Base-by-base conservation (phyloP, 2,113 vertebrate species). In the Entelurus aequoreus region DNA sequence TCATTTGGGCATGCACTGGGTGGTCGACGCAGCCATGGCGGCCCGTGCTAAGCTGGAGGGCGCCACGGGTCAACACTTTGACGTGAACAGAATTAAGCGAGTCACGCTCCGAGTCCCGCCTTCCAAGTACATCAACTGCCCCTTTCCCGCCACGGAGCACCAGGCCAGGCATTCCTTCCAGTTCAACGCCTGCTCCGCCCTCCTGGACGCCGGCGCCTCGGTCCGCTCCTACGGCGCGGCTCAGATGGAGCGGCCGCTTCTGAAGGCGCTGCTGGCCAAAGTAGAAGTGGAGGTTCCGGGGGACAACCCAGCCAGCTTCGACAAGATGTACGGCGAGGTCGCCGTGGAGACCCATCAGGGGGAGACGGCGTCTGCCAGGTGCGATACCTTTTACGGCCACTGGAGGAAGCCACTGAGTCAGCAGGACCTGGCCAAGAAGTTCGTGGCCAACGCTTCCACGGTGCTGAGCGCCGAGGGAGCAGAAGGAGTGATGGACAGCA, bases 151-250 rank as follows among this genome's bases (percentile, higher is more conserved):
- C 51, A 91, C 92, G 0, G 94, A 98, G 68, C 94, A 98, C 0
- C 93, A 97, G 80, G 94, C 95, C 67, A 90, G 94, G 36, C 96
- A 98, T 74, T 98, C 95, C 0, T 95, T 97, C 61, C 95, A 98
- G 86, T 97, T 96, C 48, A 93, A 90, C 0, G 93, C 92, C 19
- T 94, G 93, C 70, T 84, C 91, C 0, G 85, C 87, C 9, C 78
- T 98, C 69, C 83, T 97, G 6, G 94, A 98, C 0, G 87, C 91
- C 8, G 51, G 48, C 28, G 65, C 95, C 62, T 81, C 90, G 0
- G 80, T 91, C 8, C 65, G 87, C 0, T 94, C 95, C 50, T 98
- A 94, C 48, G 0, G 67, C 40, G 68, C 38, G 1, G 19, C 63
- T 58, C 88, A 88, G 8, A 53, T 93, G 12, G 65, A 80, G 38